Evolutionary conservation across 2,797 vertebrate genomes (phyloP).

Genomic region (Varecia variegata): DNA sequence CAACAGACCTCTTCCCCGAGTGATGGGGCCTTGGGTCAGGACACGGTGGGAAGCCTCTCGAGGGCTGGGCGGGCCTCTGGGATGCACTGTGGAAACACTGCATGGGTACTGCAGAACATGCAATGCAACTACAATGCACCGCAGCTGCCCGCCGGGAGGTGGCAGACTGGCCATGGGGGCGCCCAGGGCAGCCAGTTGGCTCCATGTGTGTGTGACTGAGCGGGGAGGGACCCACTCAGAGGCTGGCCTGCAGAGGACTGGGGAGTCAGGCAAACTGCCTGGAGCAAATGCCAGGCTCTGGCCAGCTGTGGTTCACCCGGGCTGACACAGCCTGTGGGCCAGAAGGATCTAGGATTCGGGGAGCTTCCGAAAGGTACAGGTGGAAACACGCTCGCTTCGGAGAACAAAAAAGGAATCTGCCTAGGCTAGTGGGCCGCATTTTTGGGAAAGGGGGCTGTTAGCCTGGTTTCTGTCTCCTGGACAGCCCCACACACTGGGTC

Average conservation of each 20-base stretch:
- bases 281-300: neutral
- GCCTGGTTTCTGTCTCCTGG: neutral
- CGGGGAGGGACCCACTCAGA: neutral
- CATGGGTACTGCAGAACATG: slow-evolving; percentile 92
- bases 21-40: neutral
- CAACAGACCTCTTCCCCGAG: neutral
- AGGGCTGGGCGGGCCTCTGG: slow-evolving; percentile 88
- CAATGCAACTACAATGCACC: slow-evolving; percentile 99
- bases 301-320: neutral
- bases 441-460: neutral
- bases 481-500: neutral
- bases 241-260: neutral
- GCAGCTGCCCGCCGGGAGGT: slow-evolving; percentile 87
- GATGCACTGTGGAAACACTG: slow-evolving; percentile 98
- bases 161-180: fast-evolving
- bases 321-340: neutral
- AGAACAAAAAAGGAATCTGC: neutral
- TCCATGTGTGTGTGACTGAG: fast-evolving
- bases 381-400: neutral
- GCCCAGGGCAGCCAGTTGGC: fast-evolving
- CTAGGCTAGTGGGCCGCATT: no score
- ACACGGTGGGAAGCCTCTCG: neutral
- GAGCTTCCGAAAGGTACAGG: neutral
- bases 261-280: neutral
- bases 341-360: neutral